Percentiles rank a stretch among this genome's conserved stretches.
Evolutionary conservation across 2,888 invertebrate species (phyloP).

Genomic region (Polymixis flavicincta): DNA sequence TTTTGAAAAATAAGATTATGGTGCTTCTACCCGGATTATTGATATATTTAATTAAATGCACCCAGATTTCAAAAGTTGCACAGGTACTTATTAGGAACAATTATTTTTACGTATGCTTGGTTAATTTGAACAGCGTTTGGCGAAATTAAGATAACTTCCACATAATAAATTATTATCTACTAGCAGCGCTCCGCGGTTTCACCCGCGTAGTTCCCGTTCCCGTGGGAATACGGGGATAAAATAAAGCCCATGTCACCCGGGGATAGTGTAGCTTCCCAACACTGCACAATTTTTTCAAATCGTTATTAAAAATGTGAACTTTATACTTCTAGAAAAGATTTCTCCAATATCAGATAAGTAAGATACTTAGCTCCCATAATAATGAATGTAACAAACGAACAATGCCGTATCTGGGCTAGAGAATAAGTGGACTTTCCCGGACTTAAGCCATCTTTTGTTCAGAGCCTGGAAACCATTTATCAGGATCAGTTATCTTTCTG

Average conservation of each 20-base stretch:
- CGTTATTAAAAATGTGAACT: slow-evolving; percentile 13
- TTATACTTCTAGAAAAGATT: slow-evolving; percentile 11
- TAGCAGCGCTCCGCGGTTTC: too few species aligned
- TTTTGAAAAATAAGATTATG: background rate
- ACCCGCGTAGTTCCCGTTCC: too few species aligned
- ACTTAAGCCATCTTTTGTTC: slow-evolving; percentile 16
- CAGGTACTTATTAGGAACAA: background rate
- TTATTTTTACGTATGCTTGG: background rate
- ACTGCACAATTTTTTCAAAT: too few species aligned
- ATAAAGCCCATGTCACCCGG: too few species aligned
- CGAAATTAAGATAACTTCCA: background rate
- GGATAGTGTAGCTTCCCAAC: too few species aligned
- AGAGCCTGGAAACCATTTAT: slow-evolving; percentile 10
- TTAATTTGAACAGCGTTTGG: background rate
- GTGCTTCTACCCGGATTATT: background rate
- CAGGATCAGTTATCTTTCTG: background rate
- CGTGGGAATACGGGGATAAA: too few species aligned
- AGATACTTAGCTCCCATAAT: background rate
- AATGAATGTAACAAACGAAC: slow-evolving; percentile 6
- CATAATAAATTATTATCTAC: background rate
- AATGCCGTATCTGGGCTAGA: background rate
- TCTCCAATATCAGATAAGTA: slow-evolving; percentile 9
- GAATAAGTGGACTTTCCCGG: background rate
- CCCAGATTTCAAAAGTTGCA: background rate
- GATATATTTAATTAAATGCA: background rate